Evolutionary conservation across 2,888 invertebrate genomes (phyloP).

Genomic region (Dasysyrphus albostriatus): DNA sequence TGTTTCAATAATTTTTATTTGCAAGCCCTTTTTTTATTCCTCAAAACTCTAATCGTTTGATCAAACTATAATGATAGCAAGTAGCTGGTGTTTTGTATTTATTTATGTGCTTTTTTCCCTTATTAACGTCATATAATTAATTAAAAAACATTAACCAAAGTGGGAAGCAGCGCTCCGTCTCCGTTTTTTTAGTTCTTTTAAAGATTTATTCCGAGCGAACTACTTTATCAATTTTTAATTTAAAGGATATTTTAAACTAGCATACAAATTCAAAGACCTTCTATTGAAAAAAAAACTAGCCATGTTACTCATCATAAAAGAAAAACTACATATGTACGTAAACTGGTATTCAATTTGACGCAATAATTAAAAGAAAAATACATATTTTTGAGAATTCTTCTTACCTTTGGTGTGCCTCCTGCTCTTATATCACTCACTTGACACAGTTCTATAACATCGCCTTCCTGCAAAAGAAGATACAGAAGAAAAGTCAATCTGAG

Average conservation of each 20-base stretch:
- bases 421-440: conserved; percentile 99
- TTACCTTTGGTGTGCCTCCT: conserved; percentile 96
- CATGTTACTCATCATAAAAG: conserved; percentile 18
- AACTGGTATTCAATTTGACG: conserved; percentile 14
- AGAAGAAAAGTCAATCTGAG: conserved; percentile 62
- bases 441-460: conserved; percentile 98
- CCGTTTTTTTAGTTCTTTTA: too few relatives aligned
- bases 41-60: too few relatives aligned
- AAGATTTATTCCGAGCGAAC: not conserved
- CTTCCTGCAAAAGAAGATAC: conserved; percentile 90
- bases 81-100: too few relatives aligned
- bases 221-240: not conserved
- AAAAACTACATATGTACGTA: conserved; percentile 1
- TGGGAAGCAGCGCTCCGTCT: too few relatives aligned
- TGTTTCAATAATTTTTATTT: too few relatives aligned
- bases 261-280: not conserved
- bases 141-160: too few relatives aligned
- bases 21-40: too few relatives aligned
- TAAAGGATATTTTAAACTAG: conserved; percentile 1
- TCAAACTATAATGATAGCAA: too few relatives aligned
- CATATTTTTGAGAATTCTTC: conserved; percentile 72
- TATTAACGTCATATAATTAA: too few relatives aligned
- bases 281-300: conserved; percentile 11
- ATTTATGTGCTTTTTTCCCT: too few relatives aligned
- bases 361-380: not conserved